A percentile compares a stretch with the other conserved stretches of the same genome.
phyloP scores from a whole-genome alignment of 30 jellyfish, hydroid and myxozoan species.

The Turritopsis dohrnii region DNA sequence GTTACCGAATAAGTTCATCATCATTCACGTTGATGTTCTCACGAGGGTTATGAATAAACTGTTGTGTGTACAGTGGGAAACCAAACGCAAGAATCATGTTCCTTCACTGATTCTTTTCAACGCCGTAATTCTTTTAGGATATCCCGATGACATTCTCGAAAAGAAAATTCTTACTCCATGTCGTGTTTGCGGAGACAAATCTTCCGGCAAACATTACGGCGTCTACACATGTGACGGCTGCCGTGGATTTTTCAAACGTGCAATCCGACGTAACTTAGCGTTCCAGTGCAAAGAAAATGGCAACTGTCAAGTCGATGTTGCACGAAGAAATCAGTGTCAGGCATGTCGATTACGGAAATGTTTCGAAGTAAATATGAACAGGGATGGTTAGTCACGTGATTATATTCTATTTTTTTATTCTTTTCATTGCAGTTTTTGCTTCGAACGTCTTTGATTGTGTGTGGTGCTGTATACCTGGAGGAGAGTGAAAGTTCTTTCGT shows the following conservation, averaged over 20 bases:
- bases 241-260: constrained; percentile 96
- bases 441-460: no score
- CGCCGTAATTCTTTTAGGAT: neutral
- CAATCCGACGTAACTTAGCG: constrained; percentile 73
- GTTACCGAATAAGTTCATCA: no score
- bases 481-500: no score
- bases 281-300: constrained; percentile 94
- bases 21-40: no score
- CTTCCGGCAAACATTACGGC: constrained; percentile 98
- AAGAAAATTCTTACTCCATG: constrained; percentile 44
- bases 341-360: constrained; percentile 94
- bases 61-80: no score
- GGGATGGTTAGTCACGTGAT: constrained; percentile 73
- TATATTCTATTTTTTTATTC: neutral
- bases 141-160: constrained; percentile 21
- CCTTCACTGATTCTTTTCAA: no score
- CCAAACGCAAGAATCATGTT: no score
- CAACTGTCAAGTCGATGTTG: constrained; percentile 89
- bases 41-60: no score
- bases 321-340: constrained; percentile 92
- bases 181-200: constrained; percentile 97
- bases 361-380: constrained; percentile 85
- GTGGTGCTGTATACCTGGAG: no score
- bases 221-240: constrained; percentile 99
- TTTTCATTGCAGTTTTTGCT: no score